Conservation (phyloP, 2,888 invertebrate species). For the Choreutis nemorana region DNA sequence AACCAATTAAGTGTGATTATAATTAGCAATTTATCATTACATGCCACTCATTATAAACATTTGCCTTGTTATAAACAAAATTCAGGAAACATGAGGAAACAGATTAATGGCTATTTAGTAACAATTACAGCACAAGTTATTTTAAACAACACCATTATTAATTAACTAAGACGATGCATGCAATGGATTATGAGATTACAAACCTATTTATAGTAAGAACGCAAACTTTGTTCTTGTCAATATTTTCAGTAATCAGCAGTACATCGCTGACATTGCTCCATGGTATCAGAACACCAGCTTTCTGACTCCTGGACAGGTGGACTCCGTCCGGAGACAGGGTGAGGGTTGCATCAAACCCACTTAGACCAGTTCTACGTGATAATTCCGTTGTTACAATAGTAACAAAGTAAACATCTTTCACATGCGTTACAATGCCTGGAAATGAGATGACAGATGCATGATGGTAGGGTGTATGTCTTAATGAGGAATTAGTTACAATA, state of each 20-base stretch:
- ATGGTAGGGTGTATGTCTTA: neutral
- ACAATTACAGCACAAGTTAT: too few relatives aligned
- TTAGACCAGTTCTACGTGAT: slow-evolving; percentile 68
- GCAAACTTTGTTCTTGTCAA: slow-evolving; percentile 67
- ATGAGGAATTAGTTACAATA: too few relatives aligned
- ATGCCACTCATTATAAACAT: too few relatives aligned
- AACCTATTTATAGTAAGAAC: slow-evolving; percentile 70
- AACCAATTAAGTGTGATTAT: too few relatives aligned
- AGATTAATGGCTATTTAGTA: too few relatives aligned
- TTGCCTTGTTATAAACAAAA: too few relatives aligned
- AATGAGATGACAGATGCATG: slow-evolving; percentile 11
- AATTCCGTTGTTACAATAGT: slow-evolving; percentile 70
- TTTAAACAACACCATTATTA: too few relatives aligned
- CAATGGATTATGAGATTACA: slow-evolving; percentile 20
- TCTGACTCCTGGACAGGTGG: slow-evolving; percentile 57
- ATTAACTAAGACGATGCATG: neutral
- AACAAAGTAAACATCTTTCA: slow-evolving; percentile 63
- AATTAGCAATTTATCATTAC: too few relatives aligned
- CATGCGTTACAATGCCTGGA: slow-evolving; percentile 53
- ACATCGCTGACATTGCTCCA: slow-evolving; percentile 70
- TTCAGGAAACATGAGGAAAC: too few relatives aligned
- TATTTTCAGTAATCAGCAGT: slow-evolving; percentile 53
- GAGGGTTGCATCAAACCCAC: slow-evolving; percentile 66
- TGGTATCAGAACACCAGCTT: slow-evolving; percentile 55
- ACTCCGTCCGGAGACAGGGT: slow-evolving; percentile 63